Evolutionary conservation across 2,113 vertebrate genomes (phyloP).

Genomic region (Sapayoa aenigma): DNA sequence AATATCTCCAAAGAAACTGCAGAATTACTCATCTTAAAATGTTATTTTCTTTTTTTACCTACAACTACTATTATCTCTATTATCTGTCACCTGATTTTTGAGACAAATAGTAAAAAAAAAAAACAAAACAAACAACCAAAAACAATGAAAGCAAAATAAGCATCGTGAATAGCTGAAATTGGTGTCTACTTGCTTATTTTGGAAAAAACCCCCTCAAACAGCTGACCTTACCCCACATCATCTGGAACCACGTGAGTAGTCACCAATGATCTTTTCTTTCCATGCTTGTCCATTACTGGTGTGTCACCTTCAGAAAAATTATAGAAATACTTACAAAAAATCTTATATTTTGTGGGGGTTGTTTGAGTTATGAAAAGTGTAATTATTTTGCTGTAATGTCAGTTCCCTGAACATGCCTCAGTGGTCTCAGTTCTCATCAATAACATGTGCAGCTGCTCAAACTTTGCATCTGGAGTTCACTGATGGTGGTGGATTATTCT

Average conservation of each 20-base stretch:
- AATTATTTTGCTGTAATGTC: neutral
- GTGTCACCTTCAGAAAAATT: constrained; percentile 56
- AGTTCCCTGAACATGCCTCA: neutral
- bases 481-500: neutral
- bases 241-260: constrained; percentile 43
- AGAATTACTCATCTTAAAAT: neutral
- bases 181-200: neutral
- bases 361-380: neutral
- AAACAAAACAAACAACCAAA: neutral
- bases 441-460: neutral
- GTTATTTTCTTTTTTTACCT: neutral
- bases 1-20: neutral
- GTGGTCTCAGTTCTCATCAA: neutral
- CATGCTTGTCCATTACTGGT: constrained; percentile 68
- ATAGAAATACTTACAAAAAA: neutral
- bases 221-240: constrained; percentile 73
- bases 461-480: neutral
- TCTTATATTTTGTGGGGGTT: neutral
- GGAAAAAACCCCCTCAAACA: neutral
- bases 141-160: neutral
- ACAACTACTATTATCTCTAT: neutral
- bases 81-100: neutral
- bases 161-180: neutral
- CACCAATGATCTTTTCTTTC: constrained; percentile 71
- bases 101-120: neutral